These are phyloP conservation scores for Psittacula cyanocephala DNA, from an alignment of 2,113 vertebrate species.

Conservation along the genomic window DNA sequence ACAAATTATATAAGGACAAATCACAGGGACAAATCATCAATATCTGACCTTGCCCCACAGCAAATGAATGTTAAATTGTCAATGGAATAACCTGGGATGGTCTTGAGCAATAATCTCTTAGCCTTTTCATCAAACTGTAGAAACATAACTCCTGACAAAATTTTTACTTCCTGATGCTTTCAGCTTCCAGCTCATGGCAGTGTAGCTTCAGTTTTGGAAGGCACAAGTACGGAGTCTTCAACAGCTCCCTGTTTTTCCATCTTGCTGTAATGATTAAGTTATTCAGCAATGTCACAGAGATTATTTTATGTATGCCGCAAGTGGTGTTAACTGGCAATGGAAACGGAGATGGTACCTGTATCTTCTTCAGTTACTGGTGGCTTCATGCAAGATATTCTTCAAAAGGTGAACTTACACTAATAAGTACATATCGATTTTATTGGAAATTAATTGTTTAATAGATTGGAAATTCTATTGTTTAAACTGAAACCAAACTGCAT, in stretches of 20 bases:
- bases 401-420: neutral
- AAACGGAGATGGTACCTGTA: neutral
- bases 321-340: neutral
- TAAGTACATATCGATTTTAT: neutral
- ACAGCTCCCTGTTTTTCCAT: neutral
- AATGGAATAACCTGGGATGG: neutral
- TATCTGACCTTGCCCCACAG: neutral
- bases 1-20: neutral
- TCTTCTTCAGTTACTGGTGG: neutral
- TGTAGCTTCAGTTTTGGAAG: neutral
- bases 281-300: neutral
- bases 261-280: neutral
- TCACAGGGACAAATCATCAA: neutral
- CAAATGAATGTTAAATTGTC: neutral
- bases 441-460: neutral
- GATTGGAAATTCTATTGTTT: neutral
- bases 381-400: neutral
- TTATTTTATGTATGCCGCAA: neutral
- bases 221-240: neutral
- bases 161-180: neutral
- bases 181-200: neutral
- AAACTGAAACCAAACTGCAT: neutral
- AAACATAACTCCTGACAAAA: neutral
- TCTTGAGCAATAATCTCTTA: neutral
- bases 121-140: neutral